These are phyloP conservation scores for Pristionchus arcanus DNA, from an alignment of 2,888 invertebrate genomes.

Conservation along the genomic window DNA sequence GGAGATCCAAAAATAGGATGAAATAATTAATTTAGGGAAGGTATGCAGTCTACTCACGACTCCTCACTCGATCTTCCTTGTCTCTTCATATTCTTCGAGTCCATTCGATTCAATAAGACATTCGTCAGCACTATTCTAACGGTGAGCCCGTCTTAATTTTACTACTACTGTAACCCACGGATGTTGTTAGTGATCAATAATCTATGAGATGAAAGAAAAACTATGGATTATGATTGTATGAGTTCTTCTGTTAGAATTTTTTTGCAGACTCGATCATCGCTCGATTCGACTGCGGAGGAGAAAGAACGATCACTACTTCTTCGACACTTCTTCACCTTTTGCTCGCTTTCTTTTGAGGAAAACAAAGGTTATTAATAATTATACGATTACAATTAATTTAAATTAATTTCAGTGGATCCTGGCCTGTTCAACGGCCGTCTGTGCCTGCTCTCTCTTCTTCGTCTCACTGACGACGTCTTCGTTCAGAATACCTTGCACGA, in stretches of 20 bases:
- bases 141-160: background rate
- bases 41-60: background rate
- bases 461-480: conserved; percentile 53
- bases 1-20: background rate
- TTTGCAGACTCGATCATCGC: conserved; percentile 28
- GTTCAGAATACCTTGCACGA: conserved; percentile 53
- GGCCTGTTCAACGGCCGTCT: conserved; percentile 48
- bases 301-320: conserved; percentile 51
- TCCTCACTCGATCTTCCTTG: conserved; percentile 16
- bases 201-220: too few species aligned
- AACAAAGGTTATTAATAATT: conserved; percentile 23
- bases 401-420: background rate
- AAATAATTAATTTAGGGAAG: background rate
- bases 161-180: too few species aligned
- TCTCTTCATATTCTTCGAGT: conserved; percentile 48
- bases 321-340: conserved; percentile 44
- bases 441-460: conserved; percentile 46
- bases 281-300: conserved; percentile 42
- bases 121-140: conserved; percentile 50
- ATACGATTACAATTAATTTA: background rate
- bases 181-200: too few species aligned
- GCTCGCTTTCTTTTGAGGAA: conserved; percentile 50
- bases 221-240: too few species aligned
- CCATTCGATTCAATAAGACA: conserved; percentile 49
- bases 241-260: background rate